A percentile compares a stretch with the other conserved stretches of the same genome.
These are phyloP conservation scores for Erannis defoliaria DNA, from an alignment of 2,888 invertebrate genomes.

Conservation along the genomic window DNA sequence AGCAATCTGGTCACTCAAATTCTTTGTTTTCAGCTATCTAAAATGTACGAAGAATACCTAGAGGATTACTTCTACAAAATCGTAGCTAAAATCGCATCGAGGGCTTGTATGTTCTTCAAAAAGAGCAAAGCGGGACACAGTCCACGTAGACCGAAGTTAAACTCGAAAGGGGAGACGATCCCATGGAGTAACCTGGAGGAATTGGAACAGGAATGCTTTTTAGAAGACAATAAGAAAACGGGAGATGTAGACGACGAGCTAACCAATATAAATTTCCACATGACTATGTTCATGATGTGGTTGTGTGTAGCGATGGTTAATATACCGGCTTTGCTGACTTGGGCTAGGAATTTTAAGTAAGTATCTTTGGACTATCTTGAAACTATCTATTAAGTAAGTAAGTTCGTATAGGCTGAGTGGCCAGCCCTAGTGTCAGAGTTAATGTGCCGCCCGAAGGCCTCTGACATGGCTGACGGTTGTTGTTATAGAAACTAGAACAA, in stretches of 20 bases:
- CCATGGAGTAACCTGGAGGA: conserved; percentile 40
- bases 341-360: conserved; percentile 94
- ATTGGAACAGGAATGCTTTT: conserved; percentile 41
- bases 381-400: too few species aligned
- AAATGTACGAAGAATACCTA: conserved; percentile 91
- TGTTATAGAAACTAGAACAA: too few species aligned
- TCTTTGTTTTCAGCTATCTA: conserved; percentile 86
- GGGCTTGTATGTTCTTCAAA: conserved; percentile 63
- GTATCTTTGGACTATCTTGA: conserved; percentile 46
- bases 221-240: conserved; percentile 35
- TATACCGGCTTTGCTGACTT: conserved; percentile 90
- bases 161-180: conserved; percentile 39
- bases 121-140: conserved; percentile 15
- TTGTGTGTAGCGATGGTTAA: conserved; percentile 88
- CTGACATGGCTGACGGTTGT: too few species aligned
- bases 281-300: conserved; percentile 90
- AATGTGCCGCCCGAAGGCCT: too few species aligned
- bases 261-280: conserved; percentile 89
- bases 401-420: too few species aligned
- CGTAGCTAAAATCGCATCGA: conserved; percentile 73
- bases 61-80: conserved; percentile 87
- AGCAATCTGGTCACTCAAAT: too few species aligned
- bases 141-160: conserved; percentile 21
- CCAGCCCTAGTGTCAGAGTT: too few species aligned
- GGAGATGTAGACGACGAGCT: conserved; percentile 64